These are phyloP conservation scores for Macrobrachium nipponense DNA, from an alignment of 1,140 invertebrate genomes.

Conservation along the genomic window DNA sequence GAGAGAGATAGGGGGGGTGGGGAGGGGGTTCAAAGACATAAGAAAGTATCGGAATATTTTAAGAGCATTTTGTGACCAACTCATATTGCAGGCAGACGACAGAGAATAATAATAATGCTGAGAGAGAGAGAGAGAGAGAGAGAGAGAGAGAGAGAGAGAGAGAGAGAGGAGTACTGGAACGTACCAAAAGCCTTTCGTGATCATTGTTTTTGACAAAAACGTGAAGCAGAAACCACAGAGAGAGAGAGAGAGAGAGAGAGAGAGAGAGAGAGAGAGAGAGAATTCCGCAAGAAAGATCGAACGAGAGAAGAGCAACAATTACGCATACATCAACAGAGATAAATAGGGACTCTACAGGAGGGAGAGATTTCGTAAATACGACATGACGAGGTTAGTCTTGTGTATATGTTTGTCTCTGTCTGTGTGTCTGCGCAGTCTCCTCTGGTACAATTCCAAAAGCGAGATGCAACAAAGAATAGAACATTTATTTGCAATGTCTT, in stretches of 20 bases:
- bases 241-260: no score
- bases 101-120: neutral
- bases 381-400: neutral
- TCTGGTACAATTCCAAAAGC: neutral
- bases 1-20: neutral
- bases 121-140: slow-evolving; percentile 13
- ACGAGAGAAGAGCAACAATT: no score
- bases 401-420: neutral
- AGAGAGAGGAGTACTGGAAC: neutral
- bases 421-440: neutral
- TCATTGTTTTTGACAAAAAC: no score
- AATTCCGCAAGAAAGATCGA: no score
- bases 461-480: slow-evolving; percentile 39
- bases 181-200: no score
- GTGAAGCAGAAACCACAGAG: no score
- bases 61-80: no score
- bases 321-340: no score
- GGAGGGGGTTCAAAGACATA: neutral
- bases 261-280: no score
- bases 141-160: slow-evolving; percentile 8
- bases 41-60: neutral
- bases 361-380: no score
- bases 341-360: no score
- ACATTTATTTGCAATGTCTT: slow-evolving; percentile 58
- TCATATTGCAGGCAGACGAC: neutral